Evolutionary conservation across 2,888 invertebrate species (phyloP), one percentile per base, ranked within the genome.

Genomic region (Branchipolynoe longqiensis): DNA sequence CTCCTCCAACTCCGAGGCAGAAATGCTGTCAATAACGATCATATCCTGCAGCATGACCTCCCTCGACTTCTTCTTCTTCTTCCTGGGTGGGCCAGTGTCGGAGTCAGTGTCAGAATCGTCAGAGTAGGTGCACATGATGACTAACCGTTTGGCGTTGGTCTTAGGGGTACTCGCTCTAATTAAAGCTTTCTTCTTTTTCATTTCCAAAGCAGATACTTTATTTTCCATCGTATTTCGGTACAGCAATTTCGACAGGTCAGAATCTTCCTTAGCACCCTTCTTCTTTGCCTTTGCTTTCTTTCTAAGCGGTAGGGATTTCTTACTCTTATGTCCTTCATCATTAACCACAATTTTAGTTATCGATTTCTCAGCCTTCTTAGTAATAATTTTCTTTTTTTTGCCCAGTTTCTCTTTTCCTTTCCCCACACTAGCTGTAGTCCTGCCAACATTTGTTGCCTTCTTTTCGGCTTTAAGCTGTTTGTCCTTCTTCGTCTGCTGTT

Each of bases 1-100:
- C 14, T 0, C n/a, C 18, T 69, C 69, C 22, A 38, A 69, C 6
- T 69, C 69, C n/a, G 69, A 69, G 1, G 36, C 69, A 12, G 69
- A 69, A 14, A 69, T 38, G n/a, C 69, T 69, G n/a, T 69, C 69
- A 14, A 69, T 6, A n/a, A 69, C 69, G 1, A 69, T 69, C 33
- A 69, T 38, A 38, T 69, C 69, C 1, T 69, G 1, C 12, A 69
- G 38, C 36, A 36, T n/a, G 2, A 69, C 38, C 36, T 38, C 18
- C 36, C 38, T 69, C 6, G 14, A 22, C 36, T 38, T 33, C 36
- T 69, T 69, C 6, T 36, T 36, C 36, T 69, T 69, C 18, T 69
- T 6, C 3, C n/a, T 14, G 25, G 56, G 25, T 56, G 25, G 25
- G 56, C 56, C 69, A 4, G 69, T 33, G 33, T 12, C 12, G 14